phyloP scores from a whole-genome alignment of 1,140 invertebrate species.

The Leptopilina boulardi region DNA sequence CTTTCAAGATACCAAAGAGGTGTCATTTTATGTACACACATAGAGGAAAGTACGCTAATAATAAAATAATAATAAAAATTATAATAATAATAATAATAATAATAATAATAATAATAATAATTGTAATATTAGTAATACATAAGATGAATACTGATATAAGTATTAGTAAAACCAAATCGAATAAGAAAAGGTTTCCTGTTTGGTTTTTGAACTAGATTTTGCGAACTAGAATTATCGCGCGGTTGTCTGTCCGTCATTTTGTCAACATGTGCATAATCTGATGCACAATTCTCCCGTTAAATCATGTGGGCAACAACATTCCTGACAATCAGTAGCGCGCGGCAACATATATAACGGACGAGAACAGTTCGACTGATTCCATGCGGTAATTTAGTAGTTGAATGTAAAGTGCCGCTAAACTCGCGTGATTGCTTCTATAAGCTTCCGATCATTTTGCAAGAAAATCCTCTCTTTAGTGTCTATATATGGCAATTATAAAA shows the following conservation, averaged over 20 bases:
- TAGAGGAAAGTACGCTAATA: too few species aligned
- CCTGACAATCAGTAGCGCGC: constrained; percentile 61
- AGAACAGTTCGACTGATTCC: constrained; percentile 62
- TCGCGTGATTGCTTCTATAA: constrained; percentile 62
- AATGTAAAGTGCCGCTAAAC: constrained; percentile 63
- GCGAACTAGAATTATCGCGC: constrained; percentile 53
- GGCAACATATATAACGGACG: constrained; percentile 57
- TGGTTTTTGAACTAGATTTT: constrained; percentile 38
- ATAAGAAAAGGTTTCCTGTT: constrained; percentile 45
- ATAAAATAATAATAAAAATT: too few species aligned
- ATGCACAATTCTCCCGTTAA: constrained; percentile 63
- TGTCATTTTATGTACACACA: neutral
- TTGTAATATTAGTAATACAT: too few species aligned
- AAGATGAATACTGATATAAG: too few species aligned
- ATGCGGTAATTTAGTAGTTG: constrained; percentile 62
- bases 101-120: too few species aligned
- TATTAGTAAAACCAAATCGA: too few species aligned
- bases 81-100: too few species aligned
- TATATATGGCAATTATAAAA: constrained; percentile 6
- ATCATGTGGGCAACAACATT: constrained; percentile 64
- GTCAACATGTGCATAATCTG: constrained; percentile 67
- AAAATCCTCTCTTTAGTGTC: constrained; percentile 32
- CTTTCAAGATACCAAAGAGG: neutral
- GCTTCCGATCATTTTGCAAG: constrained; percentile 50
- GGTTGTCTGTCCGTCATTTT: constrained; percentile 66